These are phyloP conservation scores for Drosophila meridiana DNA, from an alignment of 2,888 invertebrate genomes.

Conservation along the genomic window DNA sequence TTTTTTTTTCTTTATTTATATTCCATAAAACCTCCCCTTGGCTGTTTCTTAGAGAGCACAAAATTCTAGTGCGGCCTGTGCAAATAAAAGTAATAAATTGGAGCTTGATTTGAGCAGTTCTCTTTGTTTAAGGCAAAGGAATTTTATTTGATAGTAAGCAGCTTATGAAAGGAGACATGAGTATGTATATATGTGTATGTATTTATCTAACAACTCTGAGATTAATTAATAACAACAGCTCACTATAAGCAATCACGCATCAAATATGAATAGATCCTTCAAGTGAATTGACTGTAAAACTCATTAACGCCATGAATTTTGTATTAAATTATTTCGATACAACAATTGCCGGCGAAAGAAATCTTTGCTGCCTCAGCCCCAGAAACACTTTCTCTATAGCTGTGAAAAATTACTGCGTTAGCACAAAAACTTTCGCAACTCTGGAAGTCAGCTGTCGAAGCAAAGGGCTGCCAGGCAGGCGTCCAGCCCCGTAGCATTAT, in stretches of 20 bases:
- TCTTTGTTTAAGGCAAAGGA: not conserved
- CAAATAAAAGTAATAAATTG: constrained; percentile 28
- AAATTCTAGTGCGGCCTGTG: constrained; percentile 5
- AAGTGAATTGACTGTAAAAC: constrained; percentile 45
- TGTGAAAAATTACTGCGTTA: constrained; percentile 47
- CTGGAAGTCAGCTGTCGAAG: constrained; percentile 52
- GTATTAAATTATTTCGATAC: constrained; percentile 48
- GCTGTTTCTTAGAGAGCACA: not conserved
- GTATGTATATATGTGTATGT: not conserved
- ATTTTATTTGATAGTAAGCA: constrained; percentile 17
- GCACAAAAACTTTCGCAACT: constrained; percentile 47
- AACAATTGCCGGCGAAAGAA: constrained; percentile 22
- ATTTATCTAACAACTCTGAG: too few species aligned
- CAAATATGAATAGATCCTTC: constrained; percentile 38
- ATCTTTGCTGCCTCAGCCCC: not conserved
- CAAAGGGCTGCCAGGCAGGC: constrained; percentile 2
- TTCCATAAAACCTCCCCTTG: not conserved
- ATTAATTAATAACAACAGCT: constrained; percentile 3
- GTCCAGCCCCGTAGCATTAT: not conserved
- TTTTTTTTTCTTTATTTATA: too few species aligned
- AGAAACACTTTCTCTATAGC: constrained; percentile 14
- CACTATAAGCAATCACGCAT: not conserved
- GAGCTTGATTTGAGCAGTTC: constrained; percentile 1
- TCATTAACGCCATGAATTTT: constrained; percentile 55
- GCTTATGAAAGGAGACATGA: not conserved